Evolutionary conservation across 92 coral and sea anemone genomes (phyloP).

Genomic region (Virgularia gustaviana): DNA sequence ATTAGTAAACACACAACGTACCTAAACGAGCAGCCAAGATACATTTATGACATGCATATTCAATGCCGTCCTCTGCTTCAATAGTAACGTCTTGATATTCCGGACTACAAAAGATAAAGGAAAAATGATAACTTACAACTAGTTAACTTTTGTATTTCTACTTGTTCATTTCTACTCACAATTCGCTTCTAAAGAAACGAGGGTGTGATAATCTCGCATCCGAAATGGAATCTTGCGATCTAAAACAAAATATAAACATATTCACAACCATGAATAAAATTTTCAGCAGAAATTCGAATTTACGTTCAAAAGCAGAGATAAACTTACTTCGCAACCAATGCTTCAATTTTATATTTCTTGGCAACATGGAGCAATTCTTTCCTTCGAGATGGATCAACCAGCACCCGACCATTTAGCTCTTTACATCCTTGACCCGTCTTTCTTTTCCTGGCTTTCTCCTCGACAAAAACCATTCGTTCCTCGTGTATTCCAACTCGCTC

Average conservation of each 20-base stretch:
- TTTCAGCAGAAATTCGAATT: too few species aligned
- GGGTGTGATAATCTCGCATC: too few species aligned
- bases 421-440: not conserved
- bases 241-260: too few species aligned
- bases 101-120: too few species aligned
- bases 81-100: constrained; percentile 81
- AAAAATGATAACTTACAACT: too few species aligned
- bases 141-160: constrained; percentile 13
- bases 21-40: constrained; percentile 79
- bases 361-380: constrained; percentile 19
- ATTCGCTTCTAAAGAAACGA: constrained; percentile 16
- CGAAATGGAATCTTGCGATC: too few species aligned
- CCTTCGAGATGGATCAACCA: not conserved
- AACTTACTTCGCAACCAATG: constrained; percentile 1
- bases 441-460: not conserved
- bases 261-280: too few species aligned
- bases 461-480: not conserved
- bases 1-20: constrained; percentile 42
- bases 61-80: constrained; percentile 73
- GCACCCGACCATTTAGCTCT: not conserved
- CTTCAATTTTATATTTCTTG: constrained; percentile 7
- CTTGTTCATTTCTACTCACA: constrained; percentile 31
- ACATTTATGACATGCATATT: constrained; percentile 79
- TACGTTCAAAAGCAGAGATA: too few species aligned
- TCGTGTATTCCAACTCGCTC: not conserved